Evolutionary conservation across 2,113 vertebrate genomes (phyloP).

Genomic region (Trochalopteron elliotii): DNA sequence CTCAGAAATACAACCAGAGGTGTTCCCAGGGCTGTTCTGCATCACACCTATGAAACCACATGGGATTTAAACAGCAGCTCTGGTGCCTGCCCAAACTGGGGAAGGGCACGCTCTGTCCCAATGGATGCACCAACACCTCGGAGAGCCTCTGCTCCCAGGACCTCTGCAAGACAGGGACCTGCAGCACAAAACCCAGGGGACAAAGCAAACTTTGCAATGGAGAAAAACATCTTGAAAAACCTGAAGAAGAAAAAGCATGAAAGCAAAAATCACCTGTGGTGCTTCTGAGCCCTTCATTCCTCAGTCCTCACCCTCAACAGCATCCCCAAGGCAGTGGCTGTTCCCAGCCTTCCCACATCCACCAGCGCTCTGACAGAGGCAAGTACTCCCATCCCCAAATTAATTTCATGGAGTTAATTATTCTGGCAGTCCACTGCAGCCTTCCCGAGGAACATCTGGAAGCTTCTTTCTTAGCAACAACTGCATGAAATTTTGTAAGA

Average conservation of each 20-base stretch:
- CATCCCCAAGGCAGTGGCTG: neutral
- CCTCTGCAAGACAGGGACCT: neutral
- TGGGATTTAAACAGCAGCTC: neutral
- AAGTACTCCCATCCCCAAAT: neutral
- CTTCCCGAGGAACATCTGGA: slow-evolving; percentile 15
- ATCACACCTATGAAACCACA: neutral
- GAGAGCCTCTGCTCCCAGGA: neutral
- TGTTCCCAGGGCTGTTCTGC: neutral
- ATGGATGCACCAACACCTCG: neutral
- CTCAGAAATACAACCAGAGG: neutral
- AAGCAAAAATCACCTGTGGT: neutral
- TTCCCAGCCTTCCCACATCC: neutral
- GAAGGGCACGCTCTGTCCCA: neutral
- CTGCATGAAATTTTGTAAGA: neutral
- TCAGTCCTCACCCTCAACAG: neutral
- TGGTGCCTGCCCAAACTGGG: neutral
- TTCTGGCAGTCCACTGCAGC: neutral
- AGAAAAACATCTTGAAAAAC: neutral
- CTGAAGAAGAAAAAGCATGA: fast-evolving
- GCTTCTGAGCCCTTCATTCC: neutral
- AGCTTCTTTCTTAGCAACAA: neutral
- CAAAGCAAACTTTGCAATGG: neutral
- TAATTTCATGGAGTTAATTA: neutral
- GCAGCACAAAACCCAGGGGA: neutral
- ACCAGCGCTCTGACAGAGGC: neutral